Evolutionary conservation across 2,797 vertebrate genomes (phyloP).

Genomic region (Cuculus canorus): DNA sequence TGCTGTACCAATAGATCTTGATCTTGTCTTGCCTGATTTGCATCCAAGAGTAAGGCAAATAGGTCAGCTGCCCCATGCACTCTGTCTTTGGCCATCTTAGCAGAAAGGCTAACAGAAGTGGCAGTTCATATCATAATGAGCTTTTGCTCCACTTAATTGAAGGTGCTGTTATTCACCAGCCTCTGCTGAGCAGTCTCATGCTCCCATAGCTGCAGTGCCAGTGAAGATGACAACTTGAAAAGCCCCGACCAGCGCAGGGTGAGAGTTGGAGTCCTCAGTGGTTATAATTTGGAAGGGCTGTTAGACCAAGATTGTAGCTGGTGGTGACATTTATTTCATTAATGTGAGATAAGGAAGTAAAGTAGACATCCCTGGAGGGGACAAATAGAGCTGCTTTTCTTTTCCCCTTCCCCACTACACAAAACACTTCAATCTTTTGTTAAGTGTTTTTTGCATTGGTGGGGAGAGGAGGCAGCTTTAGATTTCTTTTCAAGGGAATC

Average conservation of each 20-base stretch:
- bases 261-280: not conserved
- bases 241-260: not conserved
- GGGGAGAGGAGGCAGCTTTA: not conserved
- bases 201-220: not conserved
- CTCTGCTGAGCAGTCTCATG: not conserved
- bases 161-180: not conserved
- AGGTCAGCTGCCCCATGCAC: not conserved
- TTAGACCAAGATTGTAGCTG: not conserved
- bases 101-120: not conserved
- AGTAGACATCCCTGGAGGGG: not conserved
- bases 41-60: conserved; percentile 4
- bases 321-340: not conserved
- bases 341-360: not conserved
- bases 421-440: not conserved
- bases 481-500: conserved; percentile 1
- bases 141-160: not conserved
- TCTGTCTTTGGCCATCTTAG: not conserved
- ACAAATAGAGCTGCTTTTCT: not conserved
- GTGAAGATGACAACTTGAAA: not conserved
- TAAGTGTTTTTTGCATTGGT: not conserved
- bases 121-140: not conserved
- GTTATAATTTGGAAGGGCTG: not conserved
- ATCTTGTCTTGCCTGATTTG: conserved; percentile 45
- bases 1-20: not conserved
- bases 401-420: not conserved